Evolutionary conservation across 2,888 invertebrate species (phyloP).

Genomic region (Drosophila setosimentum): DNA sequence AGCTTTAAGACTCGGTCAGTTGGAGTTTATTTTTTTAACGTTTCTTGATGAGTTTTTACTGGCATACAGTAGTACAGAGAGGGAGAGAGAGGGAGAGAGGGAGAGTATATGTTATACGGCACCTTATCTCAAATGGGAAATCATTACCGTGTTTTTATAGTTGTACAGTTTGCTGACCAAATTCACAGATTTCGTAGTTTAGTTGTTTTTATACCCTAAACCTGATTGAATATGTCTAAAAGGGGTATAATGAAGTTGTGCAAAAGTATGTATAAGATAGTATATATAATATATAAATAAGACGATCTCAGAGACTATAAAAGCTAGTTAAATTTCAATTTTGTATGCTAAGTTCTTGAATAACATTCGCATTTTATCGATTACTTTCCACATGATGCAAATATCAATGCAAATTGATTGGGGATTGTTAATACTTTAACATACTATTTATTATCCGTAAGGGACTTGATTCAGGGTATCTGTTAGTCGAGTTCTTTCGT

Average conservation of each 20-base stretch:
- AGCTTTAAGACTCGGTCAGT: conserved; percentile 51
- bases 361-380: background rate
- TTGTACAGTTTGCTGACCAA: conserved; percentile 66
- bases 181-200: conserved; percentile 55
- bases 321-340: background rate
- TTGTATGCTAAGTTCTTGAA: background rate
- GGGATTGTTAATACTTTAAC: background rate
- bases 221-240: background rate
- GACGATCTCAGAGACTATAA: background rate
- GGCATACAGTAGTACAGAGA: conserved; percentile 8
- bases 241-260: background rate
- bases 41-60: conserved; percentile 47
- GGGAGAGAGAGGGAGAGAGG: background rate
- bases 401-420: background rate
- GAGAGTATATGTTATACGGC: conserved; percentile 43
- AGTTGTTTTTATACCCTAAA: background rate
- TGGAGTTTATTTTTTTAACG: conserved; percentile 21
- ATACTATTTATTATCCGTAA: rapidly evolving
- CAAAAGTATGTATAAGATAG: background rate
- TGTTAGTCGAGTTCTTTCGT: background rate
- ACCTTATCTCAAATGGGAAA: conserved; percentile 80
- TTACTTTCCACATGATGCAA: background rate
- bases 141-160: conserved; percentile 77
- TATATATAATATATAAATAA: too few relatives aligned
- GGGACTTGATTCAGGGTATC: background rate